Evolutionary conservation across 2,797 vertebrate species (phyloP), one percentile per base, ranked within the genome.

Genomic region (Alcedo atthis): DNA sequence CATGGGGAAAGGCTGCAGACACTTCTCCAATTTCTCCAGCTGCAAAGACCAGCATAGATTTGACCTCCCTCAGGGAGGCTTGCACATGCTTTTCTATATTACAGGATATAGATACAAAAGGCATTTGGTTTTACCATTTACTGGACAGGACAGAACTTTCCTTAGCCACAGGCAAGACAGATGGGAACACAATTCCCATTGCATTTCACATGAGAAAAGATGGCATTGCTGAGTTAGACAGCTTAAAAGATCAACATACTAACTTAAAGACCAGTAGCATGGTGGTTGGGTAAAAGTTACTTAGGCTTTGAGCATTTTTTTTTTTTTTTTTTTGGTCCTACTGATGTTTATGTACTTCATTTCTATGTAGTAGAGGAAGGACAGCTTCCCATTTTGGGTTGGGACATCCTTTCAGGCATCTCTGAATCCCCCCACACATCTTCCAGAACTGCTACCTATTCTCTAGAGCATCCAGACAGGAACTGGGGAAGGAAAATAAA

Each of bases 1-100:
- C 30, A 1, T 9, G 9, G 81, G 87, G 85, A 77, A 73, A 77
- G 48, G 62, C 84, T 91, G 88, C 86, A 86, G 68, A 78, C 78
- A 43, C 81, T 90, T 95, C 81, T 94, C 93, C 71, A 54, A 33
- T 94, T 95, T 95, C 90, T 95, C 76, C 94, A 96, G 93, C 93
- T 95, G 91, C 87, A 63, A 69, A 90, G 79, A 83, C 57, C 79
- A 77, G 75, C 57, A 9, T 9, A 73, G 69, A 46, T 79, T 57
- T 93, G 87, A 94, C 85, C 92, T 95, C 89, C 87, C 85, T 79
- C 25, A 5, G 85, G 91, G 89, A 87, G 69, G 55, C 76, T 80
- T 66, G 37, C 6, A 2, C 76, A 13, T 82, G 67, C 63, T 83
- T 85, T 81, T 73, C 80, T 73, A 8, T 69, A 30, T 66, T 78